Base-by-base conservation (phyloP, 1,140 invertebrate genomes). In the Marisa cornuarietis region DNA sequence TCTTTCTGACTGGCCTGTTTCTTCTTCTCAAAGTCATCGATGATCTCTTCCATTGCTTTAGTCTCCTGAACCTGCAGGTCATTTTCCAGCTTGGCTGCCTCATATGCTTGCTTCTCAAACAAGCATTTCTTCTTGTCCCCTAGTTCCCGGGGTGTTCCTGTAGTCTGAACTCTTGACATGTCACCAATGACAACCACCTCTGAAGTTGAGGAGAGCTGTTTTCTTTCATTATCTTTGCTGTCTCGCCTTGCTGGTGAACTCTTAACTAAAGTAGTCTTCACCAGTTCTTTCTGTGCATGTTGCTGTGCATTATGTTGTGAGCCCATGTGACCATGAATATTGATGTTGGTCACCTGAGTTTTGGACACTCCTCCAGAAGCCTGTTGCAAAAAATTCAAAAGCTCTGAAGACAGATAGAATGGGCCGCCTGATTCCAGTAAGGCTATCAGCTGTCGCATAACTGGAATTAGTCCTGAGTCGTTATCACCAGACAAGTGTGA, bases 51-150 rank as follows among this genome's bases (percentile, higher is more conserved):
- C 26, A 89, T 85, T 8, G 76, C 71, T 18, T 86, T 82, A 14
- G 87, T 87, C 82, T 90, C 89, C 22, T 84, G 79, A 51, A 79
- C 82, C 71, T 86, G 85, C 16, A 90, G 79, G 71, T 89, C 84
- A 79, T 86, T 88, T 76, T 89, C 88, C n/a, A 89, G 80, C 66
- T 87, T 87, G 16, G 87, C 87, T 62, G 87, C 87, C 73, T 90
- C 88, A 54, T 88, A 88, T n/a, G 89, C 88, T 78, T 89, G 87
- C 79, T 88, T 89, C 81, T 90, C 87, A 83, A 89, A 89, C 63
- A 88, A 76, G 77, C 83, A 84, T 75, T 86, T 86, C 58, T 85
- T 75, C 51, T 84, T 79, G 61, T 88, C 81, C 54, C 74, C 79
- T 71, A 83, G 69, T 26, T 81, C 73, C 20, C 74, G 76, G 26